These are phyloP conservation scores for Dascyllus trimaculatus DNA, from an alignment of 2,113 vertebrate genomes.

Conservation along the genomic window DNA sequence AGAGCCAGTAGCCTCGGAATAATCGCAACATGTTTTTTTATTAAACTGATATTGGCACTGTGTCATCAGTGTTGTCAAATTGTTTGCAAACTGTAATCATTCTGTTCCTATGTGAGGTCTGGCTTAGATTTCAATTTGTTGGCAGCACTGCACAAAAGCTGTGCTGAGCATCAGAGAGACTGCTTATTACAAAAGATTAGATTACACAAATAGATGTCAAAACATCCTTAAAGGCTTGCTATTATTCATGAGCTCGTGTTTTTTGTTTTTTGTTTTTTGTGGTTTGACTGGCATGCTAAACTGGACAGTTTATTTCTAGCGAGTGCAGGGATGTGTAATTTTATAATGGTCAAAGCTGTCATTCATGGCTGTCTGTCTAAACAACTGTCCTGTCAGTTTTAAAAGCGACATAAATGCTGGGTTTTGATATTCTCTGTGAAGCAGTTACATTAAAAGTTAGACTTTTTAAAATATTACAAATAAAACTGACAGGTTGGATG, in stretches of 20 bases:
- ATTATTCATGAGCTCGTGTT: conserved; percentile 30
- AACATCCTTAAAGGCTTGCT: conserved; percentile 39
- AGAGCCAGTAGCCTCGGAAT: conserved; percentile 52
- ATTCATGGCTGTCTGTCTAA: conserved; percentile 20
- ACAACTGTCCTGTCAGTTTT: conserved; percentile 4
- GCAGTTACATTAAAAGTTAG: background rate
- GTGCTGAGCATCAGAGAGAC: conserved; percentile 58
- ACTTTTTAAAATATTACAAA: background rate
- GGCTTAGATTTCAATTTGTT: conserved; percentile 71
- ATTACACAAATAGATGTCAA: conserved; percentile 56
- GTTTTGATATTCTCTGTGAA: background rate
- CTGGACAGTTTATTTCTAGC: conserved; percentile 1
- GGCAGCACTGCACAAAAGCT: conserved; percentile 62
- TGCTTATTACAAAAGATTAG: conserved; percentile 61
- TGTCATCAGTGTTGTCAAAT: conserved; percentile 62
- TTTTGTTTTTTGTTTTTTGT: background rate
- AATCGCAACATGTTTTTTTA: conserved; percentile 55
- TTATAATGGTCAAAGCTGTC: conserved; percentile 30
- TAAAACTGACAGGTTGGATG: background rate
- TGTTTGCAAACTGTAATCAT: conserved; percentile 71
- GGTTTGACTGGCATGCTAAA: conserved; percentile 36
- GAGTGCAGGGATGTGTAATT: background rate
- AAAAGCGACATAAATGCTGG: background rate
- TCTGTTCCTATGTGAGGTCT: conserved; percentile 67
- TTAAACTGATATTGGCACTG: conserved; percentile 55